A percentile compares a stretch with the other conserved stretches of the same genome.
phyloP scores from a whole-genome alignment of 1,140 invertebrate genomes.

The Rhynchophorus ferrugineus region DNA sequence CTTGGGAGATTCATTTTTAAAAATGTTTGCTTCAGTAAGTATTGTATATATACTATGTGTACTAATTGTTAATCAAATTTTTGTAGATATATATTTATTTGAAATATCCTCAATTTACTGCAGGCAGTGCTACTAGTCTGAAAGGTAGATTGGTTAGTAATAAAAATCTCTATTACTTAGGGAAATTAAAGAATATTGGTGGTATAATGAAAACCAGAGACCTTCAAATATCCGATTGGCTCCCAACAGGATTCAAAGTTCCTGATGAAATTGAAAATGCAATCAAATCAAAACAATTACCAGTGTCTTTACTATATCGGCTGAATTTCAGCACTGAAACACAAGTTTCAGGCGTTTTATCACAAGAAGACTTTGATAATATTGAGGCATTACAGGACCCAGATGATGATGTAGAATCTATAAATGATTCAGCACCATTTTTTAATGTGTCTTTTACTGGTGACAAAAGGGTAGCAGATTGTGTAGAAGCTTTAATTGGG shows the following conservation, averaged over 20 bases:
- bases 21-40: constrained; percentile 57
- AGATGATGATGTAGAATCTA: constrained; percentile 19
- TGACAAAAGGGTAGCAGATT: constrained; percentile 68
- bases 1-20: constrained; percentile 84
- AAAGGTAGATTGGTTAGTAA: constrained; percentile 76
- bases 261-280: constrained; percentile 30
- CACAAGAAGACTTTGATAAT: constrained; percentile 9
- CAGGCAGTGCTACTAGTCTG: constrained; percentile 69
- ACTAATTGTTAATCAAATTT: no score
- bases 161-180: constrained; percentile 66
- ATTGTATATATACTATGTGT: no score
- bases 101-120: constrained; percentile 58
- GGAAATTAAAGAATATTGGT: constrained; percentile 45
- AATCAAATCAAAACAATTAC: constrained; percentile 21
- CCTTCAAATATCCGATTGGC: constrained; percentile 56
- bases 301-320: constrained; percentile 38
- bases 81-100: constrained; percentile 53
- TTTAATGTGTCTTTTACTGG: constrained; percentile 44
- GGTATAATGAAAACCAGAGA: constrained; percentile 55
- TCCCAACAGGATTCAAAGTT: constrained; percentile 56
- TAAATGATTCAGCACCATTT: constrained; percentile 12
- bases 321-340: constrained; percentile 41
- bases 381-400: constrained; percentile 27
- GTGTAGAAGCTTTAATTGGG: constrained; percentile 77
- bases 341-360: constrained; percentile 40